A percentile compares a stretch with the other conserved stretches of the same genome.
Conservation (phyloP, 1,140 invertebrate species). For the Papilio polytes region DNA sequence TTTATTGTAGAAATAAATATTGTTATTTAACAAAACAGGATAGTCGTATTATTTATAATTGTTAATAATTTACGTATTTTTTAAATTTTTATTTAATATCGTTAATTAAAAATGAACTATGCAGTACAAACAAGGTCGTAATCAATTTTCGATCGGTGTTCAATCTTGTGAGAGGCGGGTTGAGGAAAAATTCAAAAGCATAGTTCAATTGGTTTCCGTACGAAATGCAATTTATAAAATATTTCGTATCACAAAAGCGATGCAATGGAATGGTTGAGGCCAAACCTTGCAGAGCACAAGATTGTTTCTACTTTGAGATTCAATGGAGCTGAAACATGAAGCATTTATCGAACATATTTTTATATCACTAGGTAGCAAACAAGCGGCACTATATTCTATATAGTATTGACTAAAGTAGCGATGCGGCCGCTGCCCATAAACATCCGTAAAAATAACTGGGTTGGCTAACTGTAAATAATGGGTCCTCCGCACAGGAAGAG, state of each 20-base stretch:
- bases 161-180: slow-evolving; percentile 21
- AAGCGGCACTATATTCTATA: too few species aligned
- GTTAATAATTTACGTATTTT: not conserved
- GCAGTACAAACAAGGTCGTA: too few species aligned
- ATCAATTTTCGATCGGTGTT: slow-evolving; percentile 6
- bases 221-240: slow-evolving; percentile 33
- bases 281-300: not conserved
- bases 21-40: not conserved
- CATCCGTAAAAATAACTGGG: too few species aligned
- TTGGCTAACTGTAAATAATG: too few species aligned
- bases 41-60: not conserved
- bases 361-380: too few species aligned
- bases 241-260: slow-evolving; percentile 36
- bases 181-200: slow-evolving; percentile 32
- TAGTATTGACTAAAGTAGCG: too few species aligned
- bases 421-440: too few species aligned
- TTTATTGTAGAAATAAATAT: not conserved
- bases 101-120: not conserved
- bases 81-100: too few species aligned
- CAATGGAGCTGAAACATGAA: slow-evolving; percentile 2
- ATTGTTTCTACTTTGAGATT: slow-evolving; percentile 23
- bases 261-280: slow-evolving; percentile 13
- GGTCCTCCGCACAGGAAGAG: too few species aligned
- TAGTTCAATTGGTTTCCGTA: slow-evolving; percentile 32
- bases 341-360: not conserved